Base-by-base conservation (phyloP, 2,797 vertebrate species). In the Bradypus variegatus region DNA sequence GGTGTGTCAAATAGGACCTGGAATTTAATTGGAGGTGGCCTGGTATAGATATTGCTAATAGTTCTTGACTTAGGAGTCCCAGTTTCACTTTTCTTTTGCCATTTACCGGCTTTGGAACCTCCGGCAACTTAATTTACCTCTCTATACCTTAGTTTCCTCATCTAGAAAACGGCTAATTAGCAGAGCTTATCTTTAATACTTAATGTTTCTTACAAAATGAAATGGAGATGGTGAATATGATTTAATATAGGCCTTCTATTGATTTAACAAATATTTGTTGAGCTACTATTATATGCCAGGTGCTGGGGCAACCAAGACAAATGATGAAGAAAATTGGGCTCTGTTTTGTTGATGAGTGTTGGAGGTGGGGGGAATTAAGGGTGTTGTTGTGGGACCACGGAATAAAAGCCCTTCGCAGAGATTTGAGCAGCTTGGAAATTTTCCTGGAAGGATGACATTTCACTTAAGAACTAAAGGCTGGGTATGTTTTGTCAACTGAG, bases 401-500 rank as follows among this genome's bases (percentile, higher is more conserved):
- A 77, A 70, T 67, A 73, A 94, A 85, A 27, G 12, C n/a, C 50
- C 36, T 16, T 27, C 31, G 9, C 72, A 91, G 76, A 85, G 88
- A 65, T 81, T 73, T 73, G 72, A 83, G 55, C 78, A 70, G 81
- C n/a, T 78, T 4, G 0, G 21, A 72, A 93, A 12, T 31, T 94
- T 86, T 73, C 31, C 64, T 41, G 23, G 25, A 69, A 91, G 70
- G 14, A 64, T 72, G 38, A 13, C 33, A 77, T 93, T 94, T 90
- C 29, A 23, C 33, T 14, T n/a, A 50, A 75, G 60, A 88, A 65
- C 60, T 81, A 19, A 93, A 69, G 73, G 19, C 53, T 92, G 60
- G 19, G 25, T 99, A 99, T 92, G 97, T 99, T 94, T 95, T 99
- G 23, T 98, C 98, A 4, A 99, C 99, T 84, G 98, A 98, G 23